phyloP scores from a whole-genome alignment of 2,113 vertebrate genomes.

The Geococcyx californianus region DNA sequence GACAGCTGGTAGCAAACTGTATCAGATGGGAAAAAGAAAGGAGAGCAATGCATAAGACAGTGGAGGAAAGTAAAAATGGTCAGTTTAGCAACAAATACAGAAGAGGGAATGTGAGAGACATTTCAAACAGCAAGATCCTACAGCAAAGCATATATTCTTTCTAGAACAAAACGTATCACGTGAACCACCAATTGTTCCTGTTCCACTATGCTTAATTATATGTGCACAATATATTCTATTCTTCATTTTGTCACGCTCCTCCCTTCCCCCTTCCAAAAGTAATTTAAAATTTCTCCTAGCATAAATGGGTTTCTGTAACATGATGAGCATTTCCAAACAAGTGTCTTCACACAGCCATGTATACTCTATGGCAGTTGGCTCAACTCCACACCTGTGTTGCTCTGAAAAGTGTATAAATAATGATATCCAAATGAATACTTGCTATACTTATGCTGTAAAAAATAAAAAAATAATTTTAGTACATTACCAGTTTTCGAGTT shows the following conservation, averaged over 20 bases:
- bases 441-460: not conserved
- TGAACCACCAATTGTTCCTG: not conserved
- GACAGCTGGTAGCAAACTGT: not conserved
- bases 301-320: not conserved
- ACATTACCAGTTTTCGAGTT: slow-evolving; percentile 78
- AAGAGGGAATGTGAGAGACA: not conserved
- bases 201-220: fast-evolving
- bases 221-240: not conserved
- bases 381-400: not conserved
- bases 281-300: not conserved
- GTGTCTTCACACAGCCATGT: not conserved
- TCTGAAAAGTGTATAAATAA: not conserved
- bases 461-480: not conserved
- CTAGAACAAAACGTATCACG: not conserved
- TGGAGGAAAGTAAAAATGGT: not conserved
- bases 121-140: not conserved
- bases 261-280: not conserved
- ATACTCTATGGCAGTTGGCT: not conserved
- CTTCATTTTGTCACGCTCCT: not conserved
- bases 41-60: not conserved
- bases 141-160: not conserved
- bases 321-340: not conserved
- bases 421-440: not conserved
- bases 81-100: not conserved
- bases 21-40: not conserved